Base-by-base conservation (phyloP, 37 sponge, comb jelly and placozoan species). In the Petrosia ficiformis region DNA sequence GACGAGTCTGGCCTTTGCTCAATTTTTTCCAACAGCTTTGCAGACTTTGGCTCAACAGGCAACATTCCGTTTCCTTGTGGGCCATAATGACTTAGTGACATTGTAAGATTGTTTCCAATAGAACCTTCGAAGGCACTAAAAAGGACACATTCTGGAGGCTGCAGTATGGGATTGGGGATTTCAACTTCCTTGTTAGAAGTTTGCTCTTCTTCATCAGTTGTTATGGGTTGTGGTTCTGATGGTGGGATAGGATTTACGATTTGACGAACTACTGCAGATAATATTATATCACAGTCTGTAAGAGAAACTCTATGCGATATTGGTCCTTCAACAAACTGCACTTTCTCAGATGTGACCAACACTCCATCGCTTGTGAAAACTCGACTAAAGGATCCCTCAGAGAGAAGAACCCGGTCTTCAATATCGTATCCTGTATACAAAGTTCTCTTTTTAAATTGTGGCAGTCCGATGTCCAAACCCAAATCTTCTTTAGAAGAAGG, bases 21-120 rank as follows among this genome's bases (percentile, higher is more conserved):
- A 24, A 41, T 68, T 22, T 52, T 54, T 56, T 10, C 39, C 57
- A 48, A 48, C 54, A 19, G 25, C 6, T 5, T n/a, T 11, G 14
- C 28, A 61, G 63, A 61, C 5, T 26, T 39, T 30, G 89, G 89
- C 33, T 78, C 16, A 22, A 44, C 68, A 0, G 84, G 75, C 1
- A 82, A 61, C 1, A 63, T 44, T 32, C 90, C 85, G 65, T 90
- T 80, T 6, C 79, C 91, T 3, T 66, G 44, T 40, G 87, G 83
- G 26, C 91, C 91, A 90, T 68, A 90, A 43, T 75, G 78, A 43
- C 88, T 90, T 48, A 69, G 25, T 41, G 77, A 71, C 0, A 90
- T 1, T 11, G 28, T 38, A 4, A 90, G 34, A 30, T 71, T 35
- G 21, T 86, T 69, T 22, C 67, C 73, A 37, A 85, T 61, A 0